These are phyloP conservation scores for Naja naja DNA, from an alignment of 2,113 vertebrate species.

Conservation along the genomic window DNA sequence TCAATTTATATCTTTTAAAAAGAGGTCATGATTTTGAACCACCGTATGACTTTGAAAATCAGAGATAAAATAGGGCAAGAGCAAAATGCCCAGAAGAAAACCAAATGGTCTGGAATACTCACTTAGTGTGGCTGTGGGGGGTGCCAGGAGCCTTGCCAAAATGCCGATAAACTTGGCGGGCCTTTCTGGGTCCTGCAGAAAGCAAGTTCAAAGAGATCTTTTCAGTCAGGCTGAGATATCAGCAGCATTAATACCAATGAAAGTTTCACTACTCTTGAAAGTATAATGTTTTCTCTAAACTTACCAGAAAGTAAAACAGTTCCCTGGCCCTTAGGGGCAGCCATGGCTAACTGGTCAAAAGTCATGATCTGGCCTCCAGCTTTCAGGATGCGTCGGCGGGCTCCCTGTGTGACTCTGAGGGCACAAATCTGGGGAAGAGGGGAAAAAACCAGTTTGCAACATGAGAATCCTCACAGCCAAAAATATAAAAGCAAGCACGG, in stretches of 20 bases:
- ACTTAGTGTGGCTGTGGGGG: constrained; percentile 92
- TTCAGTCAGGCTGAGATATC: background rate
- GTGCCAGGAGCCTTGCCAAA: constrained; percentile 90
- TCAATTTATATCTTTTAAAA: background rate
- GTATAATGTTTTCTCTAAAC: background rate
- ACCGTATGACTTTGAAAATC: background rate
- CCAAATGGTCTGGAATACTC: constrained; percentile 51
- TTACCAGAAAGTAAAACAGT: constrained; percentile 88
- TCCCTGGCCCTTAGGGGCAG: constrained; percentile 83
- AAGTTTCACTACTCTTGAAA: too few relatives aligned
- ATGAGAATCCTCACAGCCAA: background rate
- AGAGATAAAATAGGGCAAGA: background rate
- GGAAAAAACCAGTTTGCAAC: background rate
- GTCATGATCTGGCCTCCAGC: constrained; percentile 87
- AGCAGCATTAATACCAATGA: background rate
- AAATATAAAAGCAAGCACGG: background rate
- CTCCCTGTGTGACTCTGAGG: constrained; percentile 78
- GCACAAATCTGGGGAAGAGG: constrained; percentile 77
- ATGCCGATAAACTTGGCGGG: constrained; percentile 87
- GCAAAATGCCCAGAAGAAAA: too few relatives aligned
- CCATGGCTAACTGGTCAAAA: constrained; percentile 89
- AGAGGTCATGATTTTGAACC: background rate
- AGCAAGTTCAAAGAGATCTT: background rate
- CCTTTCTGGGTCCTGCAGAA: constrained; percentile 83
- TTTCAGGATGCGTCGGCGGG: constrained; percentile 83